These are phyloP conservation scores for Upupa epops DNA, from an alignment of 2,113 vertebrate species.

Conservation along the genomic window DNA sequence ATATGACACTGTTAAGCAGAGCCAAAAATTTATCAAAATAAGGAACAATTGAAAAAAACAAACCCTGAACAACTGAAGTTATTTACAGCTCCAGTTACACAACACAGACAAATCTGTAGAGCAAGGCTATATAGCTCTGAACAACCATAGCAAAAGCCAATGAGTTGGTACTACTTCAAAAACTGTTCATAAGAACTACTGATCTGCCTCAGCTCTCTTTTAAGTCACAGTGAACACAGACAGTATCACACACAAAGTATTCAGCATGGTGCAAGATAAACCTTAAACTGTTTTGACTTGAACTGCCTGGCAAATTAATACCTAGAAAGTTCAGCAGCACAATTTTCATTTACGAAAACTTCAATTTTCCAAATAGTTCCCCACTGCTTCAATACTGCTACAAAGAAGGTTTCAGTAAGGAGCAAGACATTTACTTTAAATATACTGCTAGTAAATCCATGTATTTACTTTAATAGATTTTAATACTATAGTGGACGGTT, in stretches of 20 bases:
- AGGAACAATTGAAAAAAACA: neutral
- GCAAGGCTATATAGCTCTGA: neutral
- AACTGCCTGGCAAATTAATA: neutral
- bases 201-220: neutral
- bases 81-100: neutral
- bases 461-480: constrained; percentile 1
- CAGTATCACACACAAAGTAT: neutral
- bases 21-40: neutral
- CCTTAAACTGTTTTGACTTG: neutral
- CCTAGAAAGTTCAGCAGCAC: neutral
- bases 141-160: neutral
- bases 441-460: neutral
- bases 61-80: neutral
- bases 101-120: neutral
- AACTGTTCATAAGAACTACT: neutral
- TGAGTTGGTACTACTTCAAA: neutral
- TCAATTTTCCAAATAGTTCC: neutral
- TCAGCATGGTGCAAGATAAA: neutral
- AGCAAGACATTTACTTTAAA: neutral
- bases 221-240: neutral
- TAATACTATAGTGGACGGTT: neutral
- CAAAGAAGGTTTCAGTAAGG: neutral
- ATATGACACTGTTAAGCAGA: neutral
- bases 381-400: neutral
- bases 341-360: neutral